Evolutionary conservation across 2,797 vertebrate species (phyloP).

Genomic region (Ptychobarbus kaznakovi): DNA sequence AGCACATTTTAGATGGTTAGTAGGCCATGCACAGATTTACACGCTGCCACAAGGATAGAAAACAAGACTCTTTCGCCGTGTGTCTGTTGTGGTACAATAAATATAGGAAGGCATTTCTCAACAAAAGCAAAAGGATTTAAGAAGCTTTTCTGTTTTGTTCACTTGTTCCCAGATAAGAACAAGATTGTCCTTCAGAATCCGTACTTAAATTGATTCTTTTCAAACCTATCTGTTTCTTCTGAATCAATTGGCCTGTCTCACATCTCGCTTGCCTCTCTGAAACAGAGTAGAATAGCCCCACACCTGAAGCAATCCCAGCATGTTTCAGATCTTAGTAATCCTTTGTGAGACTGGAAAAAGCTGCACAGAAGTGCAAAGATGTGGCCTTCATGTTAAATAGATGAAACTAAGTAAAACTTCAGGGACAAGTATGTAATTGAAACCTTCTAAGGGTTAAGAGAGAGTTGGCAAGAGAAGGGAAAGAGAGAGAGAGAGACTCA

Average conservation of each 20-base stretch:
- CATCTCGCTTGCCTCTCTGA: background rate
- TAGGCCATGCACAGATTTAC: constrained; percentile 5
- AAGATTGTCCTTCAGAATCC: constrained; percentile 21
- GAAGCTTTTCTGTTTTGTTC: constrained; percentile 11
- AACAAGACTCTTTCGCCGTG: background rate
- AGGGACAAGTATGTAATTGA: constrained; percentile 72
- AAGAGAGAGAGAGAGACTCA: background rate
- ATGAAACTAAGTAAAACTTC: constrained; percentile 67
- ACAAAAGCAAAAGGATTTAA: constrained; percentile 22
- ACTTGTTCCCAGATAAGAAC: constrained; percentile 14
- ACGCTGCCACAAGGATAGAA: background rate
- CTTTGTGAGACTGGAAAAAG: constrained; percentile 26
- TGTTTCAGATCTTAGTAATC: constrained; percentile 17
- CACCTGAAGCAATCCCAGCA: constrained; percentile 21
- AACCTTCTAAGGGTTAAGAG: constrained; percentile 66
- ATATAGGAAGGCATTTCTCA: constrained; percentile 23
- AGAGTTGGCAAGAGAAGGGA: constrained; percentile 33
- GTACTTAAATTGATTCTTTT: constrained; percentile 11
- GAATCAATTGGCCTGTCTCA: constrained; percentile 18
- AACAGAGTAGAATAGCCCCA: background rate
- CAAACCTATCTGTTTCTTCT: constrained; percentile 4
- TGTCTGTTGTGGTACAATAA: constrained; percentile 22
- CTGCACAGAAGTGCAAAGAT: background rate
- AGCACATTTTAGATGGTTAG: constrained; percentile 20
- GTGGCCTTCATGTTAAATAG: constrained; percentile 54